Conservation (phyloP, 92 coral and sea anemone genomes). For the Palythoa heliodiscus region DNA sequence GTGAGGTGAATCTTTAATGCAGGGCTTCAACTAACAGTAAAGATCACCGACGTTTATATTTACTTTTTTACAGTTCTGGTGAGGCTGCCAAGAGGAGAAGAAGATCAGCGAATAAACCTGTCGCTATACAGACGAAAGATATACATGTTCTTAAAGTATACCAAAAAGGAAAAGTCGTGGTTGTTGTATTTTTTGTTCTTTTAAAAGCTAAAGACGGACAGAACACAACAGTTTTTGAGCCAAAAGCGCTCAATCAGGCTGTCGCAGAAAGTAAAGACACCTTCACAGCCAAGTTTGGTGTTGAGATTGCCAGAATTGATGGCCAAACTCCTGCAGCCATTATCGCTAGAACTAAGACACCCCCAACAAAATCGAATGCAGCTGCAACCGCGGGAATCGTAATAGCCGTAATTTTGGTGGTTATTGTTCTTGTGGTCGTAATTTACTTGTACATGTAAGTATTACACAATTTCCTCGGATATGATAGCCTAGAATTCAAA, state of each 20-base stretch:
- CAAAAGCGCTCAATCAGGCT: not conserved
- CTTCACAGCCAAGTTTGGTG: not conserved
- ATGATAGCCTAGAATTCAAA: no score
- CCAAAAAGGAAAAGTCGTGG: not conserved
- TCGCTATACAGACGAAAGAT: no score
- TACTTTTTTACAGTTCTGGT: not conserved
- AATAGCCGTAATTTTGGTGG: not conserved
- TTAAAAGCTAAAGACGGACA: slow-evolving; percentile 2
- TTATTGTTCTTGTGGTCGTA: slow-evolving; percentile 1
- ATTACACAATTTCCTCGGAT: not conserved
- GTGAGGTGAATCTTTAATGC: no score
- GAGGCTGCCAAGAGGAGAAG: not conserved
- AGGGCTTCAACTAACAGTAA: not conserved
- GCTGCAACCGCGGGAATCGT: not conserved
- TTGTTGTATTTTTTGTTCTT: not conserved
- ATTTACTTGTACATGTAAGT: slow-evolving; percentile 19
- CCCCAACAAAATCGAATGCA: not conserved
- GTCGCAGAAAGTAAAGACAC: not conserved
- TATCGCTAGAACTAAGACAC: not conserved
- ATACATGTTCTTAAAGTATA: not conserved
- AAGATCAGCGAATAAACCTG: not conserved
- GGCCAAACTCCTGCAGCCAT: not conserved
- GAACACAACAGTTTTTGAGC: not conserved
- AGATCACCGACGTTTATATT: not conserved
- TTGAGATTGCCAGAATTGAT: not conserved